A percentile compares a stretch with the other conserved stretches of the same genome.
Conservation (phyloP, 2,888 invertebrate species). For the Patella caerulea region DNA sequence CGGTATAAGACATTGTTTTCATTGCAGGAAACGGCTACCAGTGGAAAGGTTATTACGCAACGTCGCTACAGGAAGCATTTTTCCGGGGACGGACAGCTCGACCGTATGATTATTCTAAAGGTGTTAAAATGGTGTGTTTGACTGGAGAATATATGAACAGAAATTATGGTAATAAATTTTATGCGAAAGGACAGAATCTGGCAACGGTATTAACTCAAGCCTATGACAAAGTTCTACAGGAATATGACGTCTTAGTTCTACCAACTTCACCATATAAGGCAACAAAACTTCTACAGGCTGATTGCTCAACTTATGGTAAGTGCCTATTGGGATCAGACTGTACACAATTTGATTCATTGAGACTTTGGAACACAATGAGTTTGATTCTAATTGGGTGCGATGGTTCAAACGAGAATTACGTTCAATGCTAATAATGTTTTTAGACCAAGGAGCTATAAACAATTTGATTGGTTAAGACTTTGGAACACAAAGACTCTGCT, state of each 20-base stretch:
- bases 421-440: too few relatives aligned
- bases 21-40: slow-evolving; percentile 41
- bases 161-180: slow-evolving; percentile 45
- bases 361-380: too few relatives aligned
- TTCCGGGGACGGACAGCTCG: slow-evolving; percentile 31
- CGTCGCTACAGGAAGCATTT: slow-evolving; percentile 38
- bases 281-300: slow-evolving; percentile 32
- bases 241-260: slow-evolving; percentile 58
- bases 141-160: slow-evolving; percentile 39
- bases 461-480: too few relatives aligned
- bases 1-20: slow-evolving; percentile 6
- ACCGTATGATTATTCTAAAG: slow-evolving; percentile 33
- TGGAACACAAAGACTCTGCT: too few relatives aligned
- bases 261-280: slow-evolving; percentile 55
- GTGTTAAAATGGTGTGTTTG: slow-evolving; percentile 33
- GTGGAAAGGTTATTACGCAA: slow-evolving; percentile 40
- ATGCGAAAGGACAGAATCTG: slow-evolving; percentile 48
- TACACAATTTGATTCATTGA: too few relatives aligned
- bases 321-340: neutral
- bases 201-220: slow-evolving; percentile 37
- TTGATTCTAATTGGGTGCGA: too few relatives aligned
- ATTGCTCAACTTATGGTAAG: slow-evolving; percentile 5
- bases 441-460: too few relatives aligned
- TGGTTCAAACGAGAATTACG: too few relatives aligned
- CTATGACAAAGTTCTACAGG: slow-evolving; percentile 48